A percentile compares a stretch with the other conserved stretches of the same genome.
Evolutionary conservation across 92 coral and sea anemone genomes (phyloP).

Genomic region (Phenganax stokvisi): DNA sequence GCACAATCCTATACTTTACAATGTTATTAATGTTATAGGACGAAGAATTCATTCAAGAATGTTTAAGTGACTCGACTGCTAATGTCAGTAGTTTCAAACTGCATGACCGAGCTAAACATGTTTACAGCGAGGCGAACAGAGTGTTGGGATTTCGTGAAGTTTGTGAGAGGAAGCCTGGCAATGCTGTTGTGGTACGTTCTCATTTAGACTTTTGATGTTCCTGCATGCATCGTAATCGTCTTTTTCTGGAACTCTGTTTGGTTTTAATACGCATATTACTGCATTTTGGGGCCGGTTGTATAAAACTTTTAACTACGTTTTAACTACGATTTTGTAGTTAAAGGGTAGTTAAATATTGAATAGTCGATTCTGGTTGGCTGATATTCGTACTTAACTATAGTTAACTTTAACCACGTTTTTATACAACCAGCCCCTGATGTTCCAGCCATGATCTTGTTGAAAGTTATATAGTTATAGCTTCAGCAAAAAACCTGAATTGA

Average conservation of each 20-base stretch:
- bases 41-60: conserved; percentile 61
- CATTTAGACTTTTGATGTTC: not conserved
- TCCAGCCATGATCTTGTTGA: too few species aligned
- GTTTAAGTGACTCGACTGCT: conserved; percentile 83
- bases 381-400: too few species aligned
- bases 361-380: too few species aligned
- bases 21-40: conserved; percentile 50
- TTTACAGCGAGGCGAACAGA: conserved; percentile 86
- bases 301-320: too few species aligned
- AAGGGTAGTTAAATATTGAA: too few species aligned
- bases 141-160: conserved; percentile 83
- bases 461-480: too few species aligned
- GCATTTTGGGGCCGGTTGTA: too few species aligned
- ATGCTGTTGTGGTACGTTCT: conserved; percentile 55
- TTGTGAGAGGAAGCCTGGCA: conserved; percentile 62
- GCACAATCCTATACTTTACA: not conserved
- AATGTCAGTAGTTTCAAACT: conserved; percentile 74
- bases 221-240: not conserved
- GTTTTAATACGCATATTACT: too few species aligned
- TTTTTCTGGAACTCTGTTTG: not conserved
- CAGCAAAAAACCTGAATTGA: too few species aligned
- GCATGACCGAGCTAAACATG: conserved; percentile 87
- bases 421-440: too few species aligned
- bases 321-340: too few species aligned
- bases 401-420: too few species aligned